Conservation (phyloP, 2,888 invertebrate genomes). For the Saturnia japonica region DNA sequence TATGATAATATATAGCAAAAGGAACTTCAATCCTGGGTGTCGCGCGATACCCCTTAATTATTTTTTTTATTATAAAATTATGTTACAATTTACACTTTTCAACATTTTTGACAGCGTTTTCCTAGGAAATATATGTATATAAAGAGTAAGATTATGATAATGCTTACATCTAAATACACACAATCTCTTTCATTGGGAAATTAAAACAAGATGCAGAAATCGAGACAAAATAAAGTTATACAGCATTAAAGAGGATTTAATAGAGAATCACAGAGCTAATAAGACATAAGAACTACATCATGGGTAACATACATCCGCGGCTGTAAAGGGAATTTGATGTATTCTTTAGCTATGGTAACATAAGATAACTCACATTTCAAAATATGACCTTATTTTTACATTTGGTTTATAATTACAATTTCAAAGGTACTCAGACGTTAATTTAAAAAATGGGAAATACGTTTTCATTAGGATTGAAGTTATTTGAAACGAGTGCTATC, state of each 20-base stretch:
- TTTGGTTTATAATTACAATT: neutral
- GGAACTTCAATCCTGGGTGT: no score
- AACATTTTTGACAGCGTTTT: no score
- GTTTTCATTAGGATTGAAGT: constrained; percentile 1
- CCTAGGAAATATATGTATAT: no score
- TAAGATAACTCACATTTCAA: neutral
- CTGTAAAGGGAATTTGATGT: no score
- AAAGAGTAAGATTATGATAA: no score
- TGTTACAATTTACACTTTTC: neutral
- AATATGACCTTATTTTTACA: neutral
- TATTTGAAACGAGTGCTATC: constrained; percentile 7
- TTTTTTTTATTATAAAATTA: neutral
- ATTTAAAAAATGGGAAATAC: neutral
- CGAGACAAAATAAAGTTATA: neutral
- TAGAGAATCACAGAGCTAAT: neutral
- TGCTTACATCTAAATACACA: no score
- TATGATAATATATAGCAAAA: no score
- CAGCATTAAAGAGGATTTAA: neutral
- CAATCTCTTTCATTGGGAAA: no score
- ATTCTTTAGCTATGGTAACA: neutral
- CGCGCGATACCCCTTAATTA: no score
- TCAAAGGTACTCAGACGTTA: neutral
- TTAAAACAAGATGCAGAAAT: no score
- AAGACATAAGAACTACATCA: no score
- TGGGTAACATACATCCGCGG: no score